phyloP scores from a whole-genome alignment of 2,113 vertebrate species.

The Dryoscopus gambensis region DNA sequence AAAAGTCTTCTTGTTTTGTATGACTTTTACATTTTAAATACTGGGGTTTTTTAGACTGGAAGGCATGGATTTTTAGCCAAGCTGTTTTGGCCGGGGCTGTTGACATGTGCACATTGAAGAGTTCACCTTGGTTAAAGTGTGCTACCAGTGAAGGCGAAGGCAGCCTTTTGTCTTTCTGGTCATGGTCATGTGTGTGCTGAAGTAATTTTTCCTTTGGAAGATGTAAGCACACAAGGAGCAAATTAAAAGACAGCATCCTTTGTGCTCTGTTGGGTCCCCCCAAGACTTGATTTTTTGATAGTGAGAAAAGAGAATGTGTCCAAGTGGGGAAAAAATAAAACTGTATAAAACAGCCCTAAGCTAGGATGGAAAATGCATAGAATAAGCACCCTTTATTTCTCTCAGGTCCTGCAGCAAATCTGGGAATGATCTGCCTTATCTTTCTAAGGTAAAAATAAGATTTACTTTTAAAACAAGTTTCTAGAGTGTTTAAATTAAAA shows the following conservation, averaged over 20 bases:
- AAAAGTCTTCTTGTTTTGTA: neutral
- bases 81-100: neutral
- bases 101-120: neutral
- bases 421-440: neutral
- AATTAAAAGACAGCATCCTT: neutral
- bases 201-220: neutral
- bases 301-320: neutral
- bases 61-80: neutral
- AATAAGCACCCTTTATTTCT: constrained; percentile 9
- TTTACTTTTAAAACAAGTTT: neutral
- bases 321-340: neutral
- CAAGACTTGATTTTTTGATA: neutral
- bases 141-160: neutral
- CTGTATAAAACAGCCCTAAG: neutral
- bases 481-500: neutral
- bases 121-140: neutral
- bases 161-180: neutral
- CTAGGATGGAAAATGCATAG: neutral
- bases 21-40: neutral
- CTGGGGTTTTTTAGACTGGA: neutral
- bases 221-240: neutral
- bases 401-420: neutral
- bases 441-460: neutral
- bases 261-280: neutral
- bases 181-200: neutral